Evolutionary conservation across 2,113 vertebrate genomes (phyloP), one percentile per base, ranked within the genome.

Genomic region (Dicaeum eximium): DNA sequence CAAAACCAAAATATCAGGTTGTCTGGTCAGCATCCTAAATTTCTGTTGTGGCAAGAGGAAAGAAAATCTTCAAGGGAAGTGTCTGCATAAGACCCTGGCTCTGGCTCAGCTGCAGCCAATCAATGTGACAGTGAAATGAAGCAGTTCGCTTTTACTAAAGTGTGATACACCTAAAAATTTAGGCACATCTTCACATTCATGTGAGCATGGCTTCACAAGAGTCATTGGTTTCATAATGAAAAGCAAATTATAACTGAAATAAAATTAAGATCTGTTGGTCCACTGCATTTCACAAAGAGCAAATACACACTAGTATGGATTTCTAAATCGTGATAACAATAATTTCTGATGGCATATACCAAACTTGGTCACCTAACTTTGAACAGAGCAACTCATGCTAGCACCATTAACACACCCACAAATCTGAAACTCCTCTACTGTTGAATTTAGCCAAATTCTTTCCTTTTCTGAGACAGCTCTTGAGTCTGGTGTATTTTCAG

Each of bases 261-360:
- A 58, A 95, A 97, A 96, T 92, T 77, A 97, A 97, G 80, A 94
- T 80, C 56, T 90, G 87, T 86, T 91, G 94, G 85, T 92, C 92
- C 88, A 90, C 77, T 92, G 90, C 71, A 83, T 82, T 96, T 95
- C 94, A 93, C 78, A 88, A 56, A 71, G 80, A 57, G 87, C 65
- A 97, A 96, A 96, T 30, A 62, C n/a, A 79, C 3, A 48, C 6
- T 35, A 37, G 11, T 22, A 47, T 5, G 14, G 25, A 40, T 86
- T 94, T 73, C 48, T 70, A 25, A 62, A 86, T 47, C 10, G 47
- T 15, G 13, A 1, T 35, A 87, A 38, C 22, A 54, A 2, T 38
- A 3, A 37, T 4, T 20, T 80, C 62, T 40, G 23, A 38, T 6
- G 11, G 30, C 35, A 33, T 10, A 35, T 10, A 66, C 50, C 6